Conservation (phyloP, 2,888 invertebrate genomes). For the Sesia apiformis region DNA sequence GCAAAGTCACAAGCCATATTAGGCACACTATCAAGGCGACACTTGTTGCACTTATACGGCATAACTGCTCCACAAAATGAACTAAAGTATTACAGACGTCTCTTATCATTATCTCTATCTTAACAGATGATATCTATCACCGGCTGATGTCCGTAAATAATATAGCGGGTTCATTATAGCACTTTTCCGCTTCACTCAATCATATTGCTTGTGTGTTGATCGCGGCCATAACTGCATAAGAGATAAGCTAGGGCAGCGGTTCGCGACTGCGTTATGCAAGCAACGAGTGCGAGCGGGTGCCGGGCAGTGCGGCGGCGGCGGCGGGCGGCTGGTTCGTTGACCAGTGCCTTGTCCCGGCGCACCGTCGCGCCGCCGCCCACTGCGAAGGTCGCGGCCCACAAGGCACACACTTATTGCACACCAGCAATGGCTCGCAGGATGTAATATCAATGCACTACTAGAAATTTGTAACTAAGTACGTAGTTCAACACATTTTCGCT, state of each 20-base stretch:
- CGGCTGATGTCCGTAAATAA: background rate
- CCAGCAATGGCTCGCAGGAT: slow-evolving; percentile 1
- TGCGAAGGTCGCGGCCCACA: slow-evolving; percentile 67
- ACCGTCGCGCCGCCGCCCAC: slow-evolving; percentile 51
- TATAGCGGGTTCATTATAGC: slow-evolving; percentile 7
- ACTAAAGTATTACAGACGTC: slow-evolving; percentile 36
- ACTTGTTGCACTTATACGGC: slow-evolving; percentile 74
- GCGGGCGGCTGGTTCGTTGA: slow-evolving; percentile 57
- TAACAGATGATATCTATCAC: slow-evolving; percentile 24
- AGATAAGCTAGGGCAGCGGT: slow-evolving; percentile 38
- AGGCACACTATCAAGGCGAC: slow-evolving; percentile 67
- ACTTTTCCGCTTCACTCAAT: slow-evolving; percentile 16
- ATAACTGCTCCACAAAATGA: slow-evolving; percentile 59
- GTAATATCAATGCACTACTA: background rate
- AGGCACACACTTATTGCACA: slow-evolving; percentile 32
- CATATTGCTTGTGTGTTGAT: slow-evolving; percentile 21
- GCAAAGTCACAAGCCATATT: slow-evolving; percentile 57
- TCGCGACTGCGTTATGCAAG: slow-evolving; percentile 59
- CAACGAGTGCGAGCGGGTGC: slow-evolving; percentile 28
- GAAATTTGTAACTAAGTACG: background rate
- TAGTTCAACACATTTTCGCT: slow-evolving; percentile 40
- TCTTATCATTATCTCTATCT: slow-evolving; percentile 31
- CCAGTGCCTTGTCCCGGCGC: slow-evolving; percentile 66
- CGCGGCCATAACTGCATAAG: slow-evolving; percentile 40
- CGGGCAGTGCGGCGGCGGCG: slow-evolving; percentile 11